Base-by-base conservation (phyloP, 1,140 invertebrate genomes). In the Orchestia grillus region DNA sequence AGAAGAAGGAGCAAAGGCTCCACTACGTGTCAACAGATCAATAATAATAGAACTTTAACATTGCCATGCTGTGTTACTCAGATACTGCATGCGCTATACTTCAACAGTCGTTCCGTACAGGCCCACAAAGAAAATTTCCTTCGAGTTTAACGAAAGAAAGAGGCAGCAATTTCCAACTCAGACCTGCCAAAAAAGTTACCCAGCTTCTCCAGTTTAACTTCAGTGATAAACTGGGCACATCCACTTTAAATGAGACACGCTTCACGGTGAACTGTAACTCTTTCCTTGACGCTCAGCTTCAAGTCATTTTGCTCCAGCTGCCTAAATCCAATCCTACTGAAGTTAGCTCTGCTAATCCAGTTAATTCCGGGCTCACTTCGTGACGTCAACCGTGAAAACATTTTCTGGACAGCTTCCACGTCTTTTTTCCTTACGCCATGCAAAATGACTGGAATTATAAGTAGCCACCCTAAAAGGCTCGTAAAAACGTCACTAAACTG, bases 281-380 rank as follows among this genome's bases (percentile, higher is more conserved):
- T 45, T 94, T 45, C 44, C 44, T 94, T 94, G 92, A 40, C n/a
- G 40, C 92, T 94, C 92, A 94, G 88, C 92, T 94, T 44, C 43
- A 94, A 94, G 92, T 94, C 92, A 94, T 44, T 94, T 94, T 94
- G 43, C 92, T 47, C 43, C 92, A 45, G 92, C 92, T 94, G 36
- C 36, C 43, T 94, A 94, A 94, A 94, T 94, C 92, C 92, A 94
- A 94, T 94, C 92, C 92, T 94, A 45, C 36, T 8, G 44, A 94
- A 94, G 92, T 94, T 94, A 47, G 92, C 92, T 94, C 92, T 11
- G 36, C 92, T 94, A 94, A 94, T 94, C 92, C 92, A 94, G 36
- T 94, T 94, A 94, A 94, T 94, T 94, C 40, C 40, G 44, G 41
- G 92, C 92, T 40, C 92, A 16, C 44, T 45, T 94, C 92, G 92